A percentile compares a stretch with the other conserved stretches of the same genome.
These are phyloP conservation scores for Stercorarius parasiticus DNA, from an alignment of 2,113 vertebrate species.

Conservation along the genomic window DNA sequence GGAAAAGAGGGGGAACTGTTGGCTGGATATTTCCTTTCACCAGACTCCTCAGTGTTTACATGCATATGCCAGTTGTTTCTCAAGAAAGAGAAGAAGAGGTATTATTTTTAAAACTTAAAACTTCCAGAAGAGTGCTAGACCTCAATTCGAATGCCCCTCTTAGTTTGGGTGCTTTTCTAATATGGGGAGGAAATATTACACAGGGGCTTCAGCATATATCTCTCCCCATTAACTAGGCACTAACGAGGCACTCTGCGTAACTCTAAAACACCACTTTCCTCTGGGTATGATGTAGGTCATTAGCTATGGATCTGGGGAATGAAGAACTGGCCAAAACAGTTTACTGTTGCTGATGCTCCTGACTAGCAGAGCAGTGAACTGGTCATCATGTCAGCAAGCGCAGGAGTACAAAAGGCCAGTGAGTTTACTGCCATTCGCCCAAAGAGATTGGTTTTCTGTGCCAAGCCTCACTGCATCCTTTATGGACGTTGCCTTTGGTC, in stretches of 20 bases:
- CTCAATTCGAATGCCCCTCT: background rate
- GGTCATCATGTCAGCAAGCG: background rate
- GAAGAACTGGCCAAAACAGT: background rate
- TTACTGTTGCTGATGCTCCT: background rate
- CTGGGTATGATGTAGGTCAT: fast-evolving
- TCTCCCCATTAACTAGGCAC: background rate
- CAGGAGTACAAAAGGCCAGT: background rate
- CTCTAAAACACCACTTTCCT: background rate
- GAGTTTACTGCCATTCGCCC: background rate
- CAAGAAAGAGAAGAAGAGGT: background rate
- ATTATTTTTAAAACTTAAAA: background rate
- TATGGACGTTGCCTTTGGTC: background rate
- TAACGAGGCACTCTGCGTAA: background rate
- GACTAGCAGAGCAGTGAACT: background rate
- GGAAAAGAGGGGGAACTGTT: background rate
- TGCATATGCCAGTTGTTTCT: background rate
- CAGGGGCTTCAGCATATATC: fast-evolving
- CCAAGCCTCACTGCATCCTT: background rate
- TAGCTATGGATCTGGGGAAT: background rate
- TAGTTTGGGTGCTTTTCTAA: background rate
- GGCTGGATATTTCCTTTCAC: background rate
- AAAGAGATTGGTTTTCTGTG: background rate
- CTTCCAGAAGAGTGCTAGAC: background rate
- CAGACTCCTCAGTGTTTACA: background rate
- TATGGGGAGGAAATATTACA: background rate